Base-by-base conservation (phyloP, 2,113 vertebrate genomes). In the Nerophis lumbriciformis region DNA sequence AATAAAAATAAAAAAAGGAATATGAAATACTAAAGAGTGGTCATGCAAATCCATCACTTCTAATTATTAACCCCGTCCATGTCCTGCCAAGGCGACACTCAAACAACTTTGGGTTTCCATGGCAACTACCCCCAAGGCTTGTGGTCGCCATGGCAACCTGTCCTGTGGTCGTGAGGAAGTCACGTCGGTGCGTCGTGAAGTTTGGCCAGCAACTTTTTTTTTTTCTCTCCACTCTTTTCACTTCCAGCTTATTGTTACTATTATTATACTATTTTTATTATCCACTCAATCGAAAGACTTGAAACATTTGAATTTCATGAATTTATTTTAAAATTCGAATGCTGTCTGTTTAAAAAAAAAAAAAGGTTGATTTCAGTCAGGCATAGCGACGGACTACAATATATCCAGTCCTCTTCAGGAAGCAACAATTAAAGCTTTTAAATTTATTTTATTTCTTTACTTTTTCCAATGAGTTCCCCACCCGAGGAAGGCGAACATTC, bases 61-160 rank as follows among this genome's bases (percentile, higher is more conserved):
- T 58, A 54, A 82, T 78, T 53, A 83, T 83, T 85, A 83, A 84
- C 77, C 61, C 59, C 69, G 70, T 85, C 66, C 12, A 5, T 47
- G 35, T 45, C 37, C 59, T 74, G 54, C 83, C 57, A 85, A 62
- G 78, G 81, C 49, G 83, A 88, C 78, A 16, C 13, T 12, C 67
- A 78, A 71, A 72, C 66, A 75, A 81, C 84, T 52, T 88, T 82
- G 68, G 49, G 12, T 88, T 80, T 49, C 86, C 60, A 70, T 65
- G 79, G 61, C 72, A 85, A 88, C 66, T n/a, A 45, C 16, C 59
- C 28, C 65, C 59, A 61, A 76, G 82, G 83, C 69, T 74, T 47
- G 42, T 52, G 14, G 82, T 89, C 69, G 37, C 87, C 78, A 15
- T 64, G 69, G 71, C 47, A 85, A 89, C 83, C 21, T 42, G 0